These are phyloP conservation scores for Nymphalis io DNA, from an alignment of 1,140 invertebrate species.

Conservation along the genomic window DNA sequence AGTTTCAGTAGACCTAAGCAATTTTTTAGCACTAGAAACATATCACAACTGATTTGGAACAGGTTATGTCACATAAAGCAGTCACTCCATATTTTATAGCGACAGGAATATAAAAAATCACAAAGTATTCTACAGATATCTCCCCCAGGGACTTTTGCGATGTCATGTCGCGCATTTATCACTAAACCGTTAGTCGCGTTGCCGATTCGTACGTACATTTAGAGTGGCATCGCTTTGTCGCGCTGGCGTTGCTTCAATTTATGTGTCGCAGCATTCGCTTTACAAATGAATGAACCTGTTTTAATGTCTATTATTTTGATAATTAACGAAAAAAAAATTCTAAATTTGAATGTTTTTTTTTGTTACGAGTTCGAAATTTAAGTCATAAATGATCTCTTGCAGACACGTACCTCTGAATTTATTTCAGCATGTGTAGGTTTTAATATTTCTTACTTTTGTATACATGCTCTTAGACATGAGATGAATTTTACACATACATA, in stretches of 20 bases:
- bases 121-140: not conserved
- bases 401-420: no score
- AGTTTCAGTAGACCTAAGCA: no score
- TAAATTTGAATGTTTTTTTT: no score
- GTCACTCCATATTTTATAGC: not conserved
- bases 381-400: no score
- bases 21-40: no score
- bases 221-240: not conserved
- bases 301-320: not conserved
- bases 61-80: no score
- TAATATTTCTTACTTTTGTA: no score
- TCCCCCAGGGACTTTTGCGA: not conserved
- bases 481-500: no score
- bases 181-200: slow-evolving; percentile 5
- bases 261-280: not conserved
- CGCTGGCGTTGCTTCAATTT: not conserved
- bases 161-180: slow-evolving; percentile 7
- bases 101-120: not conserved
- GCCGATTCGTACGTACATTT: not conserved
- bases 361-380: no score
- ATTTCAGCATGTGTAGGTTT: no score
- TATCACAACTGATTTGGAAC: no score
- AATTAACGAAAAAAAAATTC: not conserved
- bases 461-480: no score
- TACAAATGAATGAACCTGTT: not conserved